phyloP scores from a whole-genome alignment of 37 sponge, comb jelly and placozoan genomes.

The Chondrilla cf. caribensis region DNA sequence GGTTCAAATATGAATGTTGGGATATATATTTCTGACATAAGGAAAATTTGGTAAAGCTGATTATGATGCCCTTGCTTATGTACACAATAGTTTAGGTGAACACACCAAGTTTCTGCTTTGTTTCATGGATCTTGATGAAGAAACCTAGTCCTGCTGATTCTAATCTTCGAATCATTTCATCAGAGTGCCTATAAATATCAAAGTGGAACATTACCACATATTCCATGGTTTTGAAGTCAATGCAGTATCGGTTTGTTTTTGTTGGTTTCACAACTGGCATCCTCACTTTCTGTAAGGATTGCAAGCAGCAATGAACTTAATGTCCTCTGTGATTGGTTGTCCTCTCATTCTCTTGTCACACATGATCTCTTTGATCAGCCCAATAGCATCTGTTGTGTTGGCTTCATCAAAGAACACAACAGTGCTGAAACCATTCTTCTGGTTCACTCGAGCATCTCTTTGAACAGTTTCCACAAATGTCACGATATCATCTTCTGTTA shows the following conservation, averaged over 20 bases:
- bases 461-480: slow-evolving; percentile 51
- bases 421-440: slow-evolving; percentile 46
- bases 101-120: slow-evolving; percentile 73
- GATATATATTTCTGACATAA: no score
- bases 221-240: no score
- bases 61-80: no score
- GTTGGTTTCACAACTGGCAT: no score
- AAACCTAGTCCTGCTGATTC: slow-evolving; percentile 89
- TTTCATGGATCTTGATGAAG: slow-evolving; percentile 51
- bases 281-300: slow-evolving; percentile 89
- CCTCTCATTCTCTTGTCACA: slow-evolving; percentile 91
- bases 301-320: slow-evolving; percentile 96
- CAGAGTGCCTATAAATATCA: slow-evolving; percentile 45
- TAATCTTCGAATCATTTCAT: slow-evolving; percentile 81
- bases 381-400: slow-evolving; percentile 92
- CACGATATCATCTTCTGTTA: slow-evolving; percentile 55
- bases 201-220: no score
- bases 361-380: slow-evolving; percentile 98
- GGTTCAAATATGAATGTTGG: no score
- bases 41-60: no score
- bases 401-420: slow-evolving; percentile 99
- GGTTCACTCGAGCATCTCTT: slow-evolving; percentile 49
- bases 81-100: no score
- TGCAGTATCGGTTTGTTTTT: no score
- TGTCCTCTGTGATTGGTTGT: slow-evolving; percentile 51